Evolutionary conservation across 2,797 vertebrate species (phyloP).

Genomic region (Onychomys leucogaster): DNA sequence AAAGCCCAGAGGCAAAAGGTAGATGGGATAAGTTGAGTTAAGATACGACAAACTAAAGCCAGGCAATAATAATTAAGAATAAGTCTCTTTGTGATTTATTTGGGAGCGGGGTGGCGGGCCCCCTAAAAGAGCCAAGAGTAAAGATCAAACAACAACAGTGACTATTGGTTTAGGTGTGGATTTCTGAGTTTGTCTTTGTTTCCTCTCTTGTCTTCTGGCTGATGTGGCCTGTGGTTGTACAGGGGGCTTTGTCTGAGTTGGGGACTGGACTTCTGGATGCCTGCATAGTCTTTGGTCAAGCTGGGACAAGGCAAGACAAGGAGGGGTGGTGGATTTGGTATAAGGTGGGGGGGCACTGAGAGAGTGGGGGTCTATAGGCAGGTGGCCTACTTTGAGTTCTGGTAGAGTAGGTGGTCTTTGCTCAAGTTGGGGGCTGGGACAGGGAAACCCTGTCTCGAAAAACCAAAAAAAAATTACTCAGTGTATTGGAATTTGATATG

Average conservation of each 20-base stretch:
- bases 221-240: not conserved
- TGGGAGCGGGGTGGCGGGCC: no score
- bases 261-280: not conserved
- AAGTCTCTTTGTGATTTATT: no score
- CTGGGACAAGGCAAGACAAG: not conserved
- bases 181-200: not conserved
- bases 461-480: slow-evolving; percentile 1
- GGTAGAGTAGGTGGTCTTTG: not conserved
- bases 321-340: not conserved
- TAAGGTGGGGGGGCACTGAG: not conserved
- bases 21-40: no score
- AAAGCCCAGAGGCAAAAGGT: no score
- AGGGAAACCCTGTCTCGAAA: no score
- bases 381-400: not conserved
- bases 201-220: not conserved
- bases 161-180: not conserved
- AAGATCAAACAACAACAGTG: no score
- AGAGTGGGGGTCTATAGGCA: not conserved
- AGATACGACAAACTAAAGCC: no score
- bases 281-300: not conserved
- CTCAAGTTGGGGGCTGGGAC: not conserved
- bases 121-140: no score
- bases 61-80: no score
- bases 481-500: not conserved
- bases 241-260: not conserved